A percentile compares a stretch with the other conserved stretches of the same genome.
Conservation (phyloP, 2,888 invertebrate species). For the Drosophila kokeensis region DNA sequence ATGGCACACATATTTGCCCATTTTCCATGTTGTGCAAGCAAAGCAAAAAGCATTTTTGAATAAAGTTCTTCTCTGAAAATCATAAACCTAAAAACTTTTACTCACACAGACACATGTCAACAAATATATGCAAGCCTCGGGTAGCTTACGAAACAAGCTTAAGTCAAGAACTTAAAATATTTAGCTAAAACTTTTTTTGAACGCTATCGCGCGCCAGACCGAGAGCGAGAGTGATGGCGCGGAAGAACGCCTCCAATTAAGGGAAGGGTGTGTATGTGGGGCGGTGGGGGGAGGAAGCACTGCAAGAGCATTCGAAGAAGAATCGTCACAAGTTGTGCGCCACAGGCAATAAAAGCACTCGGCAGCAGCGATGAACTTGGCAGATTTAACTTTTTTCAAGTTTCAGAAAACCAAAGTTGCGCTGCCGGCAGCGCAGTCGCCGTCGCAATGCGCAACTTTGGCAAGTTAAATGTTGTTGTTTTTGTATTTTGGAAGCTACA, state of each 20-base stretch:
- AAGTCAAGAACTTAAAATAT: constrained; percentile 67
- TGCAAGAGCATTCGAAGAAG: constrained; percentile 32
- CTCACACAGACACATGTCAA: not conserved
- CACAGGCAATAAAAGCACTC: constrained; percentile 72
- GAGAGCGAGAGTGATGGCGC: not conserved
- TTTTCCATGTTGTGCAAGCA: not conserved
- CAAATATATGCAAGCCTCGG: constrained; percentile 7
- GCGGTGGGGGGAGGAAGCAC: not conserved
- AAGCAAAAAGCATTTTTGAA: constrained; percentile 7
- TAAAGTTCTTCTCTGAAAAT: constrained; percentile 32
- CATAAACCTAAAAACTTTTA: constrained; percentile 58
- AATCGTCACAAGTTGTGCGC: constrained; percentile 39
- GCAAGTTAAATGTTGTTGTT: constrained; percentile 67
- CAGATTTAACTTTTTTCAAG: constrained; percentile 80
- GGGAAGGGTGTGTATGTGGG: not conserved
- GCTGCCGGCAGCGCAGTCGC: constrained; percentile 22
- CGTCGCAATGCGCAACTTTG: constrained; percentile 63
- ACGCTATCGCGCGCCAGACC: constrained; percentile 37
- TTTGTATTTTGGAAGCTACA: constrained; percentile 79
- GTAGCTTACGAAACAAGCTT: constrained; percentile 72
- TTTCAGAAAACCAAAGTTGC: constrained; percentile 70
- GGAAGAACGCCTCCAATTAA: not conserved
- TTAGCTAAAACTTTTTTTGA: constrained; percentile 64
- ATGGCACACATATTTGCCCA: not conserved
- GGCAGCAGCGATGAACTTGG: constrained; percentile 71